Evolutionary conservation across 2,113 vertebrate species (phyloP).

Genomic region (Saccopteryx bilineata): DNA sequence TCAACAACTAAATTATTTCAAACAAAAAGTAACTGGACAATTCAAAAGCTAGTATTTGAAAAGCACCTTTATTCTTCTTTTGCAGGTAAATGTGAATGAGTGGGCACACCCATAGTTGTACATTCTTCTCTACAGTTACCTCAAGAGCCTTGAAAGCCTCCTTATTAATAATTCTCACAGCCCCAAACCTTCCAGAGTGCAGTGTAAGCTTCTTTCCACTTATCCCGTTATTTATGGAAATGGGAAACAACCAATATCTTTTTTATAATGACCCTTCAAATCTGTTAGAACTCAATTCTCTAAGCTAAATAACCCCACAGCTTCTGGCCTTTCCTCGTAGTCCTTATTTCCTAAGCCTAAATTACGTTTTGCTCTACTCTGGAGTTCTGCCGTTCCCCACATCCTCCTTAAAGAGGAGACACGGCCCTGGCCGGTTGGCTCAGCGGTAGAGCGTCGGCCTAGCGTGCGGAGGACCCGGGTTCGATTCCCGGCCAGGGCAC

Average conservation of each 20-base stretch:
- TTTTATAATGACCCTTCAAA: conserved; percentile 52
- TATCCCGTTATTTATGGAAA: conserved; percentile 49
- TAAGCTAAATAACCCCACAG: conserved; percentile 44
- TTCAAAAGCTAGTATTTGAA: background rate
- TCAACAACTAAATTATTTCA: background rate
- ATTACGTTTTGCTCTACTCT: conserved; percentile 74
- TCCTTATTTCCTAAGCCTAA: conserved; percentile 69
- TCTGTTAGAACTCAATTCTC: conserved; percentile 53
- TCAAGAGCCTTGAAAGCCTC: background rate
- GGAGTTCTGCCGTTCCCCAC: conserved; percentile 67
- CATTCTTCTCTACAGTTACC: background rate
- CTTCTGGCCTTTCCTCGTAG: conserved; percentile 47
- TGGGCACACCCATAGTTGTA: background rate
- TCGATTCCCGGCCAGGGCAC: too few relatives aligned
- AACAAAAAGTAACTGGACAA: background rate
- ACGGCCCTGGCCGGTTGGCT: too few relatives aligned
- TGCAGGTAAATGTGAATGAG: background rate
- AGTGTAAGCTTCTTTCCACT: background rate
- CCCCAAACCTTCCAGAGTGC: background rate
- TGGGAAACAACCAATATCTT: conserved; percentile 54
- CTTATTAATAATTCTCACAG: conserved; percentile 29
- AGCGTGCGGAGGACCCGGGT: too few relatives aligned
- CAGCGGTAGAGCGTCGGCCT: too few relatives aligned
- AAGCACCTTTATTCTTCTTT: background rate
- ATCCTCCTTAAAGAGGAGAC: conserved; percentile 69